phyloP scores from a whole-genome alignment of 2,797 vertebrate species.

The Chelon labrosus region DNA sequence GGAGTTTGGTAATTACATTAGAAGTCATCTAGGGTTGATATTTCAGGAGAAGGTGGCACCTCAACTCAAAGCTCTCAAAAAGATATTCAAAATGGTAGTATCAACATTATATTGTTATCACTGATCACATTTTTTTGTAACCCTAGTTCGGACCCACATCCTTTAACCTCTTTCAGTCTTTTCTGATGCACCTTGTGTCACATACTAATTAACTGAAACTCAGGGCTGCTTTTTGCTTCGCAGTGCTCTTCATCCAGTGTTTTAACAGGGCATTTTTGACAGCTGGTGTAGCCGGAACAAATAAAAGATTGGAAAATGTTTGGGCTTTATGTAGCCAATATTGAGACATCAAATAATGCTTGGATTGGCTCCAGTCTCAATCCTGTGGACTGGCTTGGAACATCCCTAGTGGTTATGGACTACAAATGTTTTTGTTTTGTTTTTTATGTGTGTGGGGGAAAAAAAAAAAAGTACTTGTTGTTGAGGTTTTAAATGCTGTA shows the following conservation, averaged over 20 bases:
- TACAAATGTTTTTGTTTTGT: neutral
- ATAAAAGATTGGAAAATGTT: conserved; percentile 24
- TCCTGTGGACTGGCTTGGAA: conserved; percentile 6
- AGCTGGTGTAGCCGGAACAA: conserved; percentile 25
- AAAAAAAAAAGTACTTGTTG: conserved; percentile 1
- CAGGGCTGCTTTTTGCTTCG: conserved; percentile 1
- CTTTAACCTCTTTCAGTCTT: neutral
- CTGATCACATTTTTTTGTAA: conserved; percentile 1
- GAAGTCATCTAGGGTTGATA: conserved; percentile 27
- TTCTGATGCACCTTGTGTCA: neutral
- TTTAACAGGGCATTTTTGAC: conserved; percentile 32
- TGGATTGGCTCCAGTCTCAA: conserved; percentile 5
- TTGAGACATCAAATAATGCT: conserved; percentile 27
- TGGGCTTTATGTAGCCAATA: conserved; percentile 20
- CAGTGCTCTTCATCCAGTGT: conserved; percentile 4
- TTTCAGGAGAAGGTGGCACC: conserved; percentile 29
- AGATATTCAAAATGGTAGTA: conserved; percentile 15
- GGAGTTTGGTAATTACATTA: conserved; percentile 44
- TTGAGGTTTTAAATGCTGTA: neutral
- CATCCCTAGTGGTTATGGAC: neutral
- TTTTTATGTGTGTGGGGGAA: neutral
- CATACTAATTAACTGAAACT: neutral
- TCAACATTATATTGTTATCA: neutral
- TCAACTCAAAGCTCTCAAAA: conserved; percentile 5
- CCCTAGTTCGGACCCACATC: neutral